Base-by-base conservation (phyloP, 2,113 vertebrate genomes). In the Melanerpes aurifrons region DNA sequence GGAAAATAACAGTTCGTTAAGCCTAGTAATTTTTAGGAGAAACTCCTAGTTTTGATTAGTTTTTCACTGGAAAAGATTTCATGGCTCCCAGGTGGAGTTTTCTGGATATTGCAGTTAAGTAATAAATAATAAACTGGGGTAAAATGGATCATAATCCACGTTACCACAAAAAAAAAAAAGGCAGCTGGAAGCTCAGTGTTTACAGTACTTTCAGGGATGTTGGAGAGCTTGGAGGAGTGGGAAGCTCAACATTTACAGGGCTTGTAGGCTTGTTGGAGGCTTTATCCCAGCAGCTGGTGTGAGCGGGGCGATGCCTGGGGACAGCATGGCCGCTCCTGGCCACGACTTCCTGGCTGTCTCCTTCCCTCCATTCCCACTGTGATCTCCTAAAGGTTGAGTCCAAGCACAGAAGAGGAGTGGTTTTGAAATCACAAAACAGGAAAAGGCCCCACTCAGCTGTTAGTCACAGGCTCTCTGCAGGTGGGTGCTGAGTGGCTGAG, bases 251-350 rank as follows among this genome's bases (percentile, higher is more conserved):
- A 45, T 22, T 43, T 62, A 35, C 25, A 70, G 72, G 37, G 20
- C 13, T 45, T 54, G 7, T 5, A 32, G 73, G 35, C 68, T 32
- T 15, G n/a, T 2, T n/a, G 69, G 61, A 56, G 19, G 32, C 28
- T 80, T 47, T 28, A 22, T 15, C 54, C 24, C 76, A 75, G 83
- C 40, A 37, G 47, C 74, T 59, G 57, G 19, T 58, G 17, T 31
- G 35, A 93, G 43, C 1, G 0, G 54, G 40, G 7, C 64, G 64
- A 18, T 66, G 64, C 59, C 61, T 0, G 0, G 2, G 4, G 57
- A 47, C 14, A 69, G 1, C 19, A 31, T 10, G 69, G 18, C 29
- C 73, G 21, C 24, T 37, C 68, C 61, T 31, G 28, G 59, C 54
- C 6, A 1, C 2, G 0, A 40, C 56, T 48, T 58, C 62, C 57